These are phyloP conservation scores for Seriola aureovittata DNA, from an alignment of 2,113 vertebrate species.

Conservation along the genomic window DNA sequence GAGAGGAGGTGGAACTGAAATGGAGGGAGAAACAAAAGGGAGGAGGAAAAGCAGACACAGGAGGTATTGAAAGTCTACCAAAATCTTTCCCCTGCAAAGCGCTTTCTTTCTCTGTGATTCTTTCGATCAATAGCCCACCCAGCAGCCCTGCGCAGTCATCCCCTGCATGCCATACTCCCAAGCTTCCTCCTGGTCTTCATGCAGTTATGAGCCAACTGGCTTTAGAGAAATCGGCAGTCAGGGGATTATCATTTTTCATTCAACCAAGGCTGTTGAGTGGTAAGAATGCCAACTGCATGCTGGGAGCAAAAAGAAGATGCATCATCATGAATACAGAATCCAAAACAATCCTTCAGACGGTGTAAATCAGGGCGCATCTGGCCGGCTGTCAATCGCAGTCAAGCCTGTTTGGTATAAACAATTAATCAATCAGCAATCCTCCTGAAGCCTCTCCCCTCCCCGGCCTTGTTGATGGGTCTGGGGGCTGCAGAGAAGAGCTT, in stretches of 20 bases:
- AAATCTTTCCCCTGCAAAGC: constrained; percentile 47
- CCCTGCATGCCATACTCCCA: constrained; percentile 28
- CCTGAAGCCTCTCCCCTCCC: constrained; percentile 4
- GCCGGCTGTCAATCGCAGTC: constrained; percentile 22
- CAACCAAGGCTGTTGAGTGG: constrained; percentile 58
- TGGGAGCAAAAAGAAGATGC: constrained; percentile 44
- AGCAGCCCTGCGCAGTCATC: constrained; percentile 39
- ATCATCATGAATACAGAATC: constrained; percentile 56
- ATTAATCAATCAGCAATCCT: constrained; percentile 52
- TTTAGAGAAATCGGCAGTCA: constrained; percentile 54
- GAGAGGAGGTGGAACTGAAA: constrained; percentile 34
- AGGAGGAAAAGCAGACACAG: constrained; percentile 23
- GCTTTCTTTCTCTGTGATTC: constrained; percentile 39
- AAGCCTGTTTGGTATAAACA: constrained; percentile 38
- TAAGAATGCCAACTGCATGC: constrained; percentile 55
- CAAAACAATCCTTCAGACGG: constrained; percentile 41
- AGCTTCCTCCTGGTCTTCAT: constrained; percentile 51
- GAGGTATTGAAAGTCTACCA: constrained; percentile 29
- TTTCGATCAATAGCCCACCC: constrained; percentile 57
- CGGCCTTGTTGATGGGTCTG: constrained; percentile 33
- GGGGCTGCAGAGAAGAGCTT: constrained; percentile 46
- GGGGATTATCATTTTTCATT: constrained; percentile 68
- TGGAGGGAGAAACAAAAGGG: constrained; percentile 43
- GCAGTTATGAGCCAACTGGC: constrained; percentile 62
- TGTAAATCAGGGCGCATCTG: constrained; percentile 22